Evolutionary conservation across 92 coral and sea anemone genomes (phyloP).

Genomic region (Zoanthus gigantus): DNA sequence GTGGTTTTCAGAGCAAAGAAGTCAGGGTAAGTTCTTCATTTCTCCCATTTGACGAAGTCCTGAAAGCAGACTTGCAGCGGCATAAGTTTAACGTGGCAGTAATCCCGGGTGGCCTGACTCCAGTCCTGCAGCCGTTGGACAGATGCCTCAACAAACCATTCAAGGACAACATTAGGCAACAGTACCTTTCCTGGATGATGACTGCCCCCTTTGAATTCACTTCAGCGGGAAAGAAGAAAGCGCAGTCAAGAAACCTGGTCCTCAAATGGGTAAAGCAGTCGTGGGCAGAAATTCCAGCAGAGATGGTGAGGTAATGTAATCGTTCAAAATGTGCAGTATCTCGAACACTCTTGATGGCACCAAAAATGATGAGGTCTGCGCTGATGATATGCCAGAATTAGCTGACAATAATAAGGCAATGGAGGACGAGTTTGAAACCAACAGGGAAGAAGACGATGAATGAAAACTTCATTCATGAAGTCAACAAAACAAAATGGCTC

Average conservation of each 20-base stretch:
- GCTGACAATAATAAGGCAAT: too few species aligned
- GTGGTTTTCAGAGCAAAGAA: too few species aligned
- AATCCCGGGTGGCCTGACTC: slow-evolving; percentile 24
- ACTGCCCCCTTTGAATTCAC: slow-evolving; percentile 19
- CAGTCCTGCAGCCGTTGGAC: slow-evolving; percentile 30
- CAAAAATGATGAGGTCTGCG: too few species aligned
- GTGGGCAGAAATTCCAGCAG: background rate
- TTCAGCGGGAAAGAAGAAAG: slow-evolving; percentile 35
- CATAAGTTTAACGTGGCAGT: slow-evolving; percentile 39
- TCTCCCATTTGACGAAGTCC: too few species aligned
- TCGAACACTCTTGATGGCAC: too few species aligned
- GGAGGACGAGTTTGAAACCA: too few species aligned
- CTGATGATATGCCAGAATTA: too few species aligned
- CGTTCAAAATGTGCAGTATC: background rate
- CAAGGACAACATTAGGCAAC: slow-evolving; percentile 19
- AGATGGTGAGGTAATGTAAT: background rate
- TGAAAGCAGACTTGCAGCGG: background rate
- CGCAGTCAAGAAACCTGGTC: slow-evolving; percentile 2
- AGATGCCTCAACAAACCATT: slow-evolving; percentile 49
- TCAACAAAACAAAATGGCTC: too few species aligned
- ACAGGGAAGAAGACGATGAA: too few species aligned
- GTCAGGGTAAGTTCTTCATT: too few species aligned
- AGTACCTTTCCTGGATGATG: slow-evolving; percentile 44
- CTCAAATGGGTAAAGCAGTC: background rate
- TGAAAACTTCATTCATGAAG: too few species aligned